These are phyloP conservation scores for Drosophila kikkawai DNA, from an alignment of 1,140 invertebrate genomes.

Conservation along the genomic window DNA sequence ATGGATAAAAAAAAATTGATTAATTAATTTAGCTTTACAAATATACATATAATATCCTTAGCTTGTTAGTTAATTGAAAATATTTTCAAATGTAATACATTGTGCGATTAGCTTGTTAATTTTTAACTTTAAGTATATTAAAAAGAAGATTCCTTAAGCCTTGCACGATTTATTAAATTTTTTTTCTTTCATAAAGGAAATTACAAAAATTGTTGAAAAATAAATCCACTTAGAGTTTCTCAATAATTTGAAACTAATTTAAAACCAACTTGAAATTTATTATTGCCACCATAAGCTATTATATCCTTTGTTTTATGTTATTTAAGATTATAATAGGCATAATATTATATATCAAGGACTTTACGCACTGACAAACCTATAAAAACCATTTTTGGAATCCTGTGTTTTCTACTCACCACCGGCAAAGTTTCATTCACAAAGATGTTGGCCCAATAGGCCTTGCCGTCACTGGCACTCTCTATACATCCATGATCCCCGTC, in stretches of 20 bases:
- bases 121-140: neutral
- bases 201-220: neutral
- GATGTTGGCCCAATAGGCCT: constrained; percentile 74
- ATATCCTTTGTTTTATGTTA: neutral
- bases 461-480: constrained; percentile 59
- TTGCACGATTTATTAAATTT: neutral
- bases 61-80: too few species aligned
- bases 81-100: neutral
- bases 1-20: neutral
- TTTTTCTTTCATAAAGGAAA: neutral
- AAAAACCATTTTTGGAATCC: neutral
- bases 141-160: neutral
- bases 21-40: neutral
- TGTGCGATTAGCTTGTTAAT: neutral
- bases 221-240: neutral
- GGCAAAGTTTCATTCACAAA: constrained; percentile 68
- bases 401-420: constrained; percentile 54
- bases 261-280: neutral
- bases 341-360: neutral
- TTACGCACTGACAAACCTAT: neutral
- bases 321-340: neutral
- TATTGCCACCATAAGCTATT: too few species aligned
- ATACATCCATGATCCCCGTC: constrained; percentile 74
- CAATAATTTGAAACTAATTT: neutral
- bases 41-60: too few species aligned